phyloP scores from a whole-genome alignment of 2,797 vertebrate genomes.

The Aphelocoma californica region DNA sequence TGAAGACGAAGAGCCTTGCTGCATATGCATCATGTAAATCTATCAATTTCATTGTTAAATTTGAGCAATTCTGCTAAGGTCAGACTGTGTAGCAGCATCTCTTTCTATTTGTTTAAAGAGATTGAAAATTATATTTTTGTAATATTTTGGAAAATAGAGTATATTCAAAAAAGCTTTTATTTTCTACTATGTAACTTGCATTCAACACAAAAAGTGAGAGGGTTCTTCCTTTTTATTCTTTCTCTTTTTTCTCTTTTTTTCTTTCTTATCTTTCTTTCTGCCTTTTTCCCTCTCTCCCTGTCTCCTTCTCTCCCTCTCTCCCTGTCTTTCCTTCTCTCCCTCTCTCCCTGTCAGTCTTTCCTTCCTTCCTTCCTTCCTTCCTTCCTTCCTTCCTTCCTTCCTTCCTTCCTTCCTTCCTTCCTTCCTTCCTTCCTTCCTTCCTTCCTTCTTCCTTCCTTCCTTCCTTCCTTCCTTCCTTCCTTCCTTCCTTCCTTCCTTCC shows the following conservation, averaged over 20 bases:
- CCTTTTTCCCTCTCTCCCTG: fast-evolving
- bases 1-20: slow-evolving; percentile 47
- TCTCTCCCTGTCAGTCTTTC: not conserved
- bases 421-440: no score
- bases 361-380: no score
- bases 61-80: slow-evolving; percentile 58
- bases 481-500: no score
- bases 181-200: not conserved
- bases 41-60: slow-evolving; percentile 67
- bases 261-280: no score
- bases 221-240: not conserved
- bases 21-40: slow-evolving; percentile 70
- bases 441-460: not conserved
- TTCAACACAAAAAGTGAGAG: not conserved
- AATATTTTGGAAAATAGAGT: not conserved
- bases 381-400: no score
- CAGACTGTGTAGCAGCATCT: not conserved
- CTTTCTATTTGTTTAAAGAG: not conserved
- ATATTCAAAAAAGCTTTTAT: slow-evolving; percentile 16
- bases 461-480: no score
- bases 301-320: not conserved
- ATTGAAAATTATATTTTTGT: slow-evolving; percentile 1
- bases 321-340: no score
- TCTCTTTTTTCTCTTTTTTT: fast-evolving
- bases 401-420: not conserved